phyloP scores from a whole-genome alignment of 2,797 vertebrate genomes.

The Anabas testudineus region DNA sequence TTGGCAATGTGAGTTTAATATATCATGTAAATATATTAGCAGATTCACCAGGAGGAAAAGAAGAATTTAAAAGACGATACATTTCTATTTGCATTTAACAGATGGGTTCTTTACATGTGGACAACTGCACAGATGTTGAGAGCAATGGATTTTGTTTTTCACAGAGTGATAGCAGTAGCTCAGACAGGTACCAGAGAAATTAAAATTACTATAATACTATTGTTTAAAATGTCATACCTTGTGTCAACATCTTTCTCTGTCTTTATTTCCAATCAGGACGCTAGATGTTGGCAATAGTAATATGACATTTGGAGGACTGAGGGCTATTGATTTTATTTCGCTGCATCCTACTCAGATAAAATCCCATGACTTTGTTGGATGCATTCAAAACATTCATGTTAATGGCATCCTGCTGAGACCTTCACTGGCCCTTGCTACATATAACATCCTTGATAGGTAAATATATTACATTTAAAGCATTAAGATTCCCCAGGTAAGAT shows the following conservation, averaged over 20 bases:
- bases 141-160: conserved; percentile 79
- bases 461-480: background rate
- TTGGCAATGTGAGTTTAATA: conserved; percentile 82
- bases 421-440: conserved; percentile 69
- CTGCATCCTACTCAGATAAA: conserved; percentile 74
- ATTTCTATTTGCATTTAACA: conserved; percentile 55
- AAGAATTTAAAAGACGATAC: no score
- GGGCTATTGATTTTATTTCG: conserved; percentile 73
- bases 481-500: background rate
- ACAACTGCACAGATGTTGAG: conserved; percentile 79
- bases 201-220: background rate
- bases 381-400: conserved; percentile 79
- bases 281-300: conserved; percentile 80
- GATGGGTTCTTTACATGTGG: conserved; percentile 83
- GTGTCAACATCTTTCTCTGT: background rate
- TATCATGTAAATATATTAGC: conserved; percentile 5
- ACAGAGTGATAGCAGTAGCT: conserved; percentile 69
- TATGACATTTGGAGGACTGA: conserved; percentile 82
- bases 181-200: conserved; percentile 71
- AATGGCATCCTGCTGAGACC: conserved; percentile 78
- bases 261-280: conserved; percentile 68
- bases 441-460: conserved; percentile 80
- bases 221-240: background rate
- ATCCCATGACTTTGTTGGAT: conserved; percentile 86
- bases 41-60: background rate